A percentile compares a stretch with the other conserved stretches of the same genome.
phyloP scores from a whole-genome alignment of 2,113 vertebrate genomes.

The Platycercus adscitus region DNA sequence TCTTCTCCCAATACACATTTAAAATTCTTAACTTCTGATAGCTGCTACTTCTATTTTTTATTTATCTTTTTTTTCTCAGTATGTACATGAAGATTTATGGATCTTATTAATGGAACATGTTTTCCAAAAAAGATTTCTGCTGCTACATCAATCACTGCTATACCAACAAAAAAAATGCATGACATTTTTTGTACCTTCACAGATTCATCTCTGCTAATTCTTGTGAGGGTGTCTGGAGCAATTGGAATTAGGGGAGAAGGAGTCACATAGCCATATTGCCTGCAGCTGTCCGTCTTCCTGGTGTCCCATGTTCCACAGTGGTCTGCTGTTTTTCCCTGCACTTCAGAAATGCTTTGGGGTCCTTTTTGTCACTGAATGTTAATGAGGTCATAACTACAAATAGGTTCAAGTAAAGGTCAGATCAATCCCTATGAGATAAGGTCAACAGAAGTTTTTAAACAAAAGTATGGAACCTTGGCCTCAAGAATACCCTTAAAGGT shows the following conservation, averaged over 20 bases:
- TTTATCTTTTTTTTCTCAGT: background rate
- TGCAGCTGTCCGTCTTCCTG: background rate
- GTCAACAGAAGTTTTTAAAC: background rate
- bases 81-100: conserved; percentile 24
- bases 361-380: background rate
- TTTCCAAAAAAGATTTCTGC: background rate
- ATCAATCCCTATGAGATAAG: background rate
- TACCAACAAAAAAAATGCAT: background rate
- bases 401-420: background rate
- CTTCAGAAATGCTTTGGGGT: background rate
- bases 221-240: background rate
- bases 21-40: background rate
- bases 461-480: background rate
- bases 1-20: background rate
- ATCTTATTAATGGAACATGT: background rate
- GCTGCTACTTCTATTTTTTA: background rate
- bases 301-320: background rate
- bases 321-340: background rate
- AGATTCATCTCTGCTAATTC: background rate
- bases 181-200: background rate
- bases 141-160: background rate
- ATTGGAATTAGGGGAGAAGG: background rate
- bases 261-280: background rate
- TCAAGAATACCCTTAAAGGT: background rate
- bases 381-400: background rate